These are phyloP conservation scores for Polyommatus icarus DNA, from an alignment of 2,888 invertebrate species.

Conservation along the genomic window DNA sequence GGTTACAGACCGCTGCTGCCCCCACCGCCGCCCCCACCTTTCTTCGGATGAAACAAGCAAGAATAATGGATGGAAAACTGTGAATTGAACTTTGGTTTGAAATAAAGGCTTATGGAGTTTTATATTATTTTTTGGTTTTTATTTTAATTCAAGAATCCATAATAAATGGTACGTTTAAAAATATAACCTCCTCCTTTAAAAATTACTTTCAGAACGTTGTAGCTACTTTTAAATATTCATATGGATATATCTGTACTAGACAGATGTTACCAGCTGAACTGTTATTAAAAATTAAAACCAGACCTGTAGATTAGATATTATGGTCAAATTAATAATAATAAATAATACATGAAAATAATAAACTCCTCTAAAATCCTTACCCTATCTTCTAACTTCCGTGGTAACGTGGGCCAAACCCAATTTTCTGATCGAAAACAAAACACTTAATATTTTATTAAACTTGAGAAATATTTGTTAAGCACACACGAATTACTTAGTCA, in stretches of 20 bases:
- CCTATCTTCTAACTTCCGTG: not conserved
- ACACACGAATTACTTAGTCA: slow-evolving; percentile 17
- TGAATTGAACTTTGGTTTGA: not conserved
- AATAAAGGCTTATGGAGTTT: not conserved
- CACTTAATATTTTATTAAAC: not conserved
- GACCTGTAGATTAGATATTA: no score
- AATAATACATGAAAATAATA: no score
- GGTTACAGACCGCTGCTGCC: slow-evolving; percentile 30
- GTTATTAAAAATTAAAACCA: no score
- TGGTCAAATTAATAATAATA: no score
- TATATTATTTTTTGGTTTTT: not conserved
- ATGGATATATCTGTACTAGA: no score
- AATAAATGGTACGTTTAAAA: no score
- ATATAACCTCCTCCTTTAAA: no score
- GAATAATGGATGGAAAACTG: not conserved
- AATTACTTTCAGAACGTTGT: no score
- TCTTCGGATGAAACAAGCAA: slow-evolving; percentile 36
- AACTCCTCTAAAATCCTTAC: no score
- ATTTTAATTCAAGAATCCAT: no score
- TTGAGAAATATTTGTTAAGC: not conserved
- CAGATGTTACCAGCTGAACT: no score
- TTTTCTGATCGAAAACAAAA: not conserved
- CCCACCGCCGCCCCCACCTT: slow-evolving; percentile 42
- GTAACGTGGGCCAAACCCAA: not conserved
- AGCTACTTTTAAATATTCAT: no score